phyloP scores from a whole-genome alignment of 2,797 vertebrate species.

The Heterohyrax brucei region DNA sequence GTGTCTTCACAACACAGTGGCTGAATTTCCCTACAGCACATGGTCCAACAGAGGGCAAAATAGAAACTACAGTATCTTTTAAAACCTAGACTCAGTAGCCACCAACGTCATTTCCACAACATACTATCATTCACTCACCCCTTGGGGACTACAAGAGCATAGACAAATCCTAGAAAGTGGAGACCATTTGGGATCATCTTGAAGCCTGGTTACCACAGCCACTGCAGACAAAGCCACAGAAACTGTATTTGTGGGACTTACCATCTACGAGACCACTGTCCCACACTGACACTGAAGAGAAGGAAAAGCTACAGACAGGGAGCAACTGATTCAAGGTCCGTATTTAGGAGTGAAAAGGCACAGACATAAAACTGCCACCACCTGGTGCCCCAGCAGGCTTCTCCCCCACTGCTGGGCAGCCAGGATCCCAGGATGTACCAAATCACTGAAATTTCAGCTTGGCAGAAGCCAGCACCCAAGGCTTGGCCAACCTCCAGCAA shows the following conservation, averaged over 20 bases:
- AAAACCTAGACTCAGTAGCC: background rate
- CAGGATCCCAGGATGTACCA: background rate
- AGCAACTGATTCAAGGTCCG: background rate
- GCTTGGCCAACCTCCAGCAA: conserved; percentile 73
- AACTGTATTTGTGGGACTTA: rapidly evolving
- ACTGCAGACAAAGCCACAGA: background rate
- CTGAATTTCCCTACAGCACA: background rate
- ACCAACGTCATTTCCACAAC: background rate
- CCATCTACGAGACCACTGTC: rapidly evolving
- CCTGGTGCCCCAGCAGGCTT: background rate
- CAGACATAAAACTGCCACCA: background rate
- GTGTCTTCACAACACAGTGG: background rate
- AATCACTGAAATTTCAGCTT: conserved; percentile 65
- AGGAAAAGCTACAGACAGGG: background rate
- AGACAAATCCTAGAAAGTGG: background rate
- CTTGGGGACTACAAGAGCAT: too few species aligned
- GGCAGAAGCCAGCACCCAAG: conserved; percentile 71
- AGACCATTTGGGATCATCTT: rapidly evolving
- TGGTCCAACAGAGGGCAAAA: background rate
- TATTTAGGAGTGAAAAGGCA: background rate
- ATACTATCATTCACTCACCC: background rate
- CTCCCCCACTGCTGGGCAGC: background rate
- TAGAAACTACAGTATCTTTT: background rate
- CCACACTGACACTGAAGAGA: background rate
- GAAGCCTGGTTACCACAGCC: background rate